These are phyloP conservation scores for Lathronympha strigana DNA, from an alignment of 2,888 invertebrate genomes.

Conservation along the genomic window DNA sequence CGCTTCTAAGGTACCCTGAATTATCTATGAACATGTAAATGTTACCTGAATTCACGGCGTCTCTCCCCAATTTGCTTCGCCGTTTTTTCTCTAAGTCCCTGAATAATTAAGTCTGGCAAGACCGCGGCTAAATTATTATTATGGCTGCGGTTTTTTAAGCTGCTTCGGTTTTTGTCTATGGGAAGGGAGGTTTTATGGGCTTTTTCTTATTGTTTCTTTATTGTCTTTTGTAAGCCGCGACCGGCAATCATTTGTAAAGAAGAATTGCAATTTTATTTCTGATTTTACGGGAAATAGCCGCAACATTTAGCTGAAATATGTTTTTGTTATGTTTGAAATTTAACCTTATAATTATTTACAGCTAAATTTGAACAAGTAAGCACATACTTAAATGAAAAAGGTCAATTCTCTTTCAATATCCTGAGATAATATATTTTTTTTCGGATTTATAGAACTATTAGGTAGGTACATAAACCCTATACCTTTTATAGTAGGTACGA, in stretches of 20 bases:
- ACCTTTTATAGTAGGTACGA: too few relatives aligned
- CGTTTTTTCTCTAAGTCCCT: slow-evolving; percentile 75
- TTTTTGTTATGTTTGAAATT: too few relatives aligned
- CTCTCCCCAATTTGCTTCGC: slow-evolving; percentile 59
- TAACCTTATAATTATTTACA: too few relatives aligned
- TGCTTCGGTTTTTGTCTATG: slow-evolving; percentile 50
- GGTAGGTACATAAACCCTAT: too few relatives aligned
- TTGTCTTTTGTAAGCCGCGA: slow-evolving; percentile 23
- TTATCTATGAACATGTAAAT: slow-evolving; percentile 75
- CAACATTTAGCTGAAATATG: too few relatives aligned
- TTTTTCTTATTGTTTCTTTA: slow-evolving; percentile 29
- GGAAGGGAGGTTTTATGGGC: slow-evolving; percentile 29
- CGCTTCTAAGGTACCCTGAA: slow-evolving; percentile 55
- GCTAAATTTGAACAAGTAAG: too few relatives aligned
- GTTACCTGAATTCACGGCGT: slow-evolving; percentile 61
- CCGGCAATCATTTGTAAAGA: slow-evolving; percentile 3
- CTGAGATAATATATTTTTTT: too few relatives aligned
- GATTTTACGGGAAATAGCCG: slow-evolving; percentile 8
- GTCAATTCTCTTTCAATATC: too few relatives aligned
- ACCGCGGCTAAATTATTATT: slow-evolving; percentile 71
- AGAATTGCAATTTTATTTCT: slow-evolving; percentile 7
- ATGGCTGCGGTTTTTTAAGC: slow-evolving; percentile 52
- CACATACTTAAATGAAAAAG: too few relatives aligned
- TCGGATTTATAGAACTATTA: too few relatives aligned
- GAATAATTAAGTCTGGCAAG: slow-evolving; percentile 71